These are phyloP conservation scores for Lasioglossum vierecki DNA, from an alignment of 2,888 invertebrate species.

Conservation along the genomic window DNA sequence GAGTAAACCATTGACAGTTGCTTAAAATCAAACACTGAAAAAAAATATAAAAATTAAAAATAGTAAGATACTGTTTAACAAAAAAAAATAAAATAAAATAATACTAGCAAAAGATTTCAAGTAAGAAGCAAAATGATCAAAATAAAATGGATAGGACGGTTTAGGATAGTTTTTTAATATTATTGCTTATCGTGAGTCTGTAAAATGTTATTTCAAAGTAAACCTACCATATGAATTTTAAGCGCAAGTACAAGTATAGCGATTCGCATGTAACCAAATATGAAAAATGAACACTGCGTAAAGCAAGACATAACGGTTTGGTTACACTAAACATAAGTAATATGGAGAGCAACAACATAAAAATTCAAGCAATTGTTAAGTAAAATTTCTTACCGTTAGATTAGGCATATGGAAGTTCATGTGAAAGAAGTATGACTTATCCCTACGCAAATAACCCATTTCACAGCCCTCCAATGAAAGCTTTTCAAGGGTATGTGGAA, in stretches of 20 bases:
- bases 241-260: constrained; percentile 15
- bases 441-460: constrained; percentile 83
- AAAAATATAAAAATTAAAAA: constrained; percentile 33
- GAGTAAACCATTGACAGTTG: constrained; percentile 90
- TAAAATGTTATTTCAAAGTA: constrained; percentile 29
- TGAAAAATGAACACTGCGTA: too few relatives aligned
- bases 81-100: too few relatives aligned
- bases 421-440: constrained; percentile 86
- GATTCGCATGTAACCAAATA: too few relatives aligned
- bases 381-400: constrained; percentile 84
- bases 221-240: constrained; percentile 35
- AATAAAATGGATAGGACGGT: background rate
- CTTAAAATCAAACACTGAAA: constrained; percentile 89
- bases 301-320: too few relatives aligned
- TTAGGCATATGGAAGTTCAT: constrained; percentile 85
- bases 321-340: too few relatives aligned
- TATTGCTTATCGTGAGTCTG: background rate
- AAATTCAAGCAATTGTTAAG: background rate
- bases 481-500: constrained; percentile 87
- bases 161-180: background rate
- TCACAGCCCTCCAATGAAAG: constrained; percentile 86
- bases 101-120: background rate
- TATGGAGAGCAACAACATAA: too few relatives aligned
- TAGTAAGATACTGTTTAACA: background rate
- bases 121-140: background rate